These are phyloP conservation scores for Lacerta agilis DNA, from an alignment of 2,797 vertebrate species.

Conservation along the genomic window DNA sequence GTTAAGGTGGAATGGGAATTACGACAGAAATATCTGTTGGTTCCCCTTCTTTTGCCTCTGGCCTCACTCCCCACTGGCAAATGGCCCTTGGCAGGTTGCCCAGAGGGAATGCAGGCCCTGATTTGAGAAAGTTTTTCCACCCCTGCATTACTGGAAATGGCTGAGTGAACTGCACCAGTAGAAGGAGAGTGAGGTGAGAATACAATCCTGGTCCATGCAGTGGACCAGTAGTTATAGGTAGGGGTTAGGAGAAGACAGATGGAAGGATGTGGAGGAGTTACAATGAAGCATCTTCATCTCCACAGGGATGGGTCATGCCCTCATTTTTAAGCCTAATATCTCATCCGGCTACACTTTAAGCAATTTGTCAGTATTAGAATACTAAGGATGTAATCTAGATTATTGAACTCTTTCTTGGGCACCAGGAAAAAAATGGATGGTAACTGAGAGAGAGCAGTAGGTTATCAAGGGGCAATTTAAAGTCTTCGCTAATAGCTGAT, in stretches of 20 bases:
- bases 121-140: too few species aligned
- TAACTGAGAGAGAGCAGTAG: background rate
- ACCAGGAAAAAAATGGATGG: conserved; percentile 13
- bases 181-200: background rate
- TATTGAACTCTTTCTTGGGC: background rate
- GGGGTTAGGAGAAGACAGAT: too few species aligned
- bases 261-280: background rate
- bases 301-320: background rate
- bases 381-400: background rate
- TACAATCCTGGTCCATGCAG: background rate
- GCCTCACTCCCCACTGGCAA: too few species aligned
- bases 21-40: too few species aligned
- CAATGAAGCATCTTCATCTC: background rate
- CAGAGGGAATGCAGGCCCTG: too few species aligned
- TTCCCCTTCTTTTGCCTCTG: too few species aligned
- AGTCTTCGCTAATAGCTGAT: conserved; percentile 9
- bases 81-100: too few species aligned
- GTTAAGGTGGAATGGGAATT: too few species aligned
- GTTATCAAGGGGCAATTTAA: background rate
- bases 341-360: background rate
- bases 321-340: background rate
- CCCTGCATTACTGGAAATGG: background rate
- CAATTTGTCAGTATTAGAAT: background rate
- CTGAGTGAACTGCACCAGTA: background rate
- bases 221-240: background rate